These are phyloP conservation scores for Volucella inanis DNA, from an alignment of 2,888 invertebrate species.

Conservation along the genomic window DNA sequence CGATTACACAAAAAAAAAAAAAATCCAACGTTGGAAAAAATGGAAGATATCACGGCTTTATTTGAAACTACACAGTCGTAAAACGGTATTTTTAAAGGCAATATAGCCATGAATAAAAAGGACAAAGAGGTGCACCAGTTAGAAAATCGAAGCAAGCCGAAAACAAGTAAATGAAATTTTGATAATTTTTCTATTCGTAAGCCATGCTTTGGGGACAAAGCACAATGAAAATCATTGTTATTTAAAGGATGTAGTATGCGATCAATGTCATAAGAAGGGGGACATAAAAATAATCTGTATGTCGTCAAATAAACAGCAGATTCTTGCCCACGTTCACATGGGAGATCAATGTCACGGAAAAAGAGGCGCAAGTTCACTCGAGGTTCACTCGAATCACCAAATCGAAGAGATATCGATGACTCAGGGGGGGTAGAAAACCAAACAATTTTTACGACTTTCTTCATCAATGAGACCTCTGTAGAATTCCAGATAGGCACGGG, in stretches of 20 bases:
- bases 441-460: neutral
- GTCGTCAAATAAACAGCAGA: neutral
- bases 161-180: neutral
- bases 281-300: conserved; percentile 27
- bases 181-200: neutral
- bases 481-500: conserved; percentile 56
- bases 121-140: conserved; percentile 2
- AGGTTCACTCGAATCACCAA: neutral
- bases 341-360: neutral
- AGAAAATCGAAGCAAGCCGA: neutral
- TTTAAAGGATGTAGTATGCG: neutral
- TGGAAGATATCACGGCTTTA: conserved; percentile 14
- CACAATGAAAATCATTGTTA: neutral
- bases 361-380: neutral
- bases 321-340: neutral
- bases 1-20: conserved; percentile 47
- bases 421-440: neutral
- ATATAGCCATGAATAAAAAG: neutral
- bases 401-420: conserved; percentile 8
- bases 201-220: conserved; percentile 6
- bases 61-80: neutral
- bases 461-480: conserved; percentile 20
- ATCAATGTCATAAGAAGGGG: conserved; percentile 18
- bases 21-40: conserved; percentile 43
- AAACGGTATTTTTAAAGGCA: conserved; percentile 9